Percentiles rank a stretch among this genome's conserved stretches.
Evolutionary conservation across 92 coral and sea anemone species (phyloP).

Genomic region (Phenganax subtilis): DNA sequence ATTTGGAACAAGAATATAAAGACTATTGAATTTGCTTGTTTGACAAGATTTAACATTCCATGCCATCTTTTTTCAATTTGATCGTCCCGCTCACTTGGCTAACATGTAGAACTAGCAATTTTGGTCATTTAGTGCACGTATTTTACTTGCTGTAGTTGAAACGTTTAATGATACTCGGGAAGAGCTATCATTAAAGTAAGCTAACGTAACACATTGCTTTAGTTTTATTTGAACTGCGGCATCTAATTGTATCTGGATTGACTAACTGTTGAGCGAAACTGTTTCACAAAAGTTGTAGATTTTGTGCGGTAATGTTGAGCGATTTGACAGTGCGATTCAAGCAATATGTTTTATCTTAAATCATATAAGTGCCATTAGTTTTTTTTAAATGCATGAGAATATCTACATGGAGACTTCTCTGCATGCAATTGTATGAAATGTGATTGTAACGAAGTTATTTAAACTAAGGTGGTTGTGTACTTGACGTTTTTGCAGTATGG

Average conservation of each 20-base stretch:
- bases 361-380: too few relatives aligned
- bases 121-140: neutral
- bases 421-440: too few relatives aligned
- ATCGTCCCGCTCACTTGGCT: neutral
- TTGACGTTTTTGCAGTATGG: neutral
- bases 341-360: too few relatives aligned
- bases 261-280: neutral
- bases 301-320: too few relatives aligned
- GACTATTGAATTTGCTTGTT: neutral
- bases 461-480: too few relatives aligned
- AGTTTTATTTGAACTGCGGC: neutral
- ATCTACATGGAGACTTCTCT: too few relatives aligned
- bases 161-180: slow-evolving; percentile 1
- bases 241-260: neutral
- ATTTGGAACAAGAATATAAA: neutral
- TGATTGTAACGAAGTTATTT: too few relatives aligned
- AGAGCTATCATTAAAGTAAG: neutral
- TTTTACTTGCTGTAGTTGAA: neutral
- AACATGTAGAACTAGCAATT: too few relatives aligned
- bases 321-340: too few relatives aligned
- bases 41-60: neutral
- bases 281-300: too few relatives aligned
- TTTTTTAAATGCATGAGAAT: too few relatives aligned
- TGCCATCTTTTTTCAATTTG: neutral
- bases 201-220: slow-evolving; percentile 3